These are phyloP conservation scores for Amblyteles armatorius DNA, from an alignment of 2,888 invertebrate genomes.

Conservation along the genomic window DNA sequence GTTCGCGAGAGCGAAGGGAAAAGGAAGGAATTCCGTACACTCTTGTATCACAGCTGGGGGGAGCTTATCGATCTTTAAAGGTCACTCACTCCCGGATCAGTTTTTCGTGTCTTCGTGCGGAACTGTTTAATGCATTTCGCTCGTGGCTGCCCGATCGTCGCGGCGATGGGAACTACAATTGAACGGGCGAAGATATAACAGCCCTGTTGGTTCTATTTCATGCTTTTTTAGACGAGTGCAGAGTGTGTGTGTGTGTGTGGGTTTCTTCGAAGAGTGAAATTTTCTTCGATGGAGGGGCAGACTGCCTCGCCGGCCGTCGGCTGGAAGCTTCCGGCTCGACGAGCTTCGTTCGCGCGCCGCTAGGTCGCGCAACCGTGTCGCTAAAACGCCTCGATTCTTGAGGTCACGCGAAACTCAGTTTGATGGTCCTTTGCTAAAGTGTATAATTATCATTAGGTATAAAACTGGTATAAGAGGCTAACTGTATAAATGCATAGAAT, in stretches of 20 bases:
- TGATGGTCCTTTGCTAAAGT: no score
- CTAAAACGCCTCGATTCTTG: background rate
- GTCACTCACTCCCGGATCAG: slow-evolving; percentile 8
- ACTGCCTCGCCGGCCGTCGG: background rate
- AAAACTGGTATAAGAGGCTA: no score
- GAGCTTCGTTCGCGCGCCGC: background rate
- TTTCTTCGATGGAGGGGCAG: background rate
- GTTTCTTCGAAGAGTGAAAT: slow-evolving; percentile 7
- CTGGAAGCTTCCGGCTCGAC: background rate
- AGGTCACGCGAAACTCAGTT: no score
- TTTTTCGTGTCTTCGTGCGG: background rate
- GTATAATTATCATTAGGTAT: no score
- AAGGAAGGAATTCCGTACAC: background rate
- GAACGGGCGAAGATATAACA: background rate
- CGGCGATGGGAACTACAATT: background rate
- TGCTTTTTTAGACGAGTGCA: background rate
- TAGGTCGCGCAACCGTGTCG: background rate
- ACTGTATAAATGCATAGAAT: no score
- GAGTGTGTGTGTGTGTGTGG: background rate
- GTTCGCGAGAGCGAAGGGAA: background rate
- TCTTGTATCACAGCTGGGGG: slow-evolving; percentile 6
- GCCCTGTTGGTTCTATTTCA: slow-evolving; percentile 12
- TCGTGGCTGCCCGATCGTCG: background rate
- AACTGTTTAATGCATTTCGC: background rate
- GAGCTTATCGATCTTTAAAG: slow-evolving; percentile 9